A percentile compares a stretch with the other conserved stretches of the same genome.
These are phyloP conservation scores for Pyrgus malvae DNA, from an alignment of 2,888 invertebrate species.

Conservation along the genomic window DNA sequence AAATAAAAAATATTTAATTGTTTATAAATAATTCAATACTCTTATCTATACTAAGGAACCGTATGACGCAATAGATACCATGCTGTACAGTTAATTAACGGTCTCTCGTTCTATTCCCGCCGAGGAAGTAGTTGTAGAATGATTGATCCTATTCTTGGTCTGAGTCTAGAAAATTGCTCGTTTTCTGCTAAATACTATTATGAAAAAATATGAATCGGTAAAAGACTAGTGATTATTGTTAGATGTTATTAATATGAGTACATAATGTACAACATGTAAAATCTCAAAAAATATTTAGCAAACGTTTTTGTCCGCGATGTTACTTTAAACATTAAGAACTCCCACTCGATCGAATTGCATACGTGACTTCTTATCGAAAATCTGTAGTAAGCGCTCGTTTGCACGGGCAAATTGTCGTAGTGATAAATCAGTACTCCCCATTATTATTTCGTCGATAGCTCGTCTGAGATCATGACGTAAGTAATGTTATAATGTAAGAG, in stretches of 20 bases:
- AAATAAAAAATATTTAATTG: too few relatives aligned
- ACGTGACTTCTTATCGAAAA: constrained; percentile 25
- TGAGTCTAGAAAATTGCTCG: too few relatives aligned
- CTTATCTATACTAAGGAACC: too few relatives aligned
- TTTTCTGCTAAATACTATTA: too few relatives aligned
- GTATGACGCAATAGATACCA: too few relatives aligned
- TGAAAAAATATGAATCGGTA: too few relatives aligned
- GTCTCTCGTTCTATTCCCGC: too few relatives aligned
- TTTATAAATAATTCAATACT: too few relatives aligned
- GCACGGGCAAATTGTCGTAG: constrained; percentile 25
- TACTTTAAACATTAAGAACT: constrained; percentile 13
- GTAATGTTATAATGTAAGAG: constrained; percentile 12
- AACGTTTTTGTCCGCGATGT: neutral
- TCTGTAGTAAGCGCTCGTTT: constrained; percentile 23
- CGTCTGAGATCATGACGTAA: constrained; percentile 6
- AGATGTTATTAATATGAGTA: too few relatives aligned
- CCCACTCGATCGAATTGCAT: constrained; percentile 14
- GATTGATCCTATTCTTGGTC: too few relatives aligned
- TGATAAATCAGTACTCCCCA: constrained; percentile 24
- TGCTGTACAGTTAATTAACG: too few relatives aligned
- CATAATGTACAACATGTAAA: neutral
- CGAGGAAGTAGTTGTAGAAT: too few relatives aligned
- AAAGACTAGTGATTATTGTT: neutral
- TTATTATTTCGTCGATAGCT: constrained; percentile 25
- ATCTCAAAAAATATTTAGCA: neutral